Base-by-base conservation (phyloP, 2,113 vertebrate species). In the Murina feae region DNA sequence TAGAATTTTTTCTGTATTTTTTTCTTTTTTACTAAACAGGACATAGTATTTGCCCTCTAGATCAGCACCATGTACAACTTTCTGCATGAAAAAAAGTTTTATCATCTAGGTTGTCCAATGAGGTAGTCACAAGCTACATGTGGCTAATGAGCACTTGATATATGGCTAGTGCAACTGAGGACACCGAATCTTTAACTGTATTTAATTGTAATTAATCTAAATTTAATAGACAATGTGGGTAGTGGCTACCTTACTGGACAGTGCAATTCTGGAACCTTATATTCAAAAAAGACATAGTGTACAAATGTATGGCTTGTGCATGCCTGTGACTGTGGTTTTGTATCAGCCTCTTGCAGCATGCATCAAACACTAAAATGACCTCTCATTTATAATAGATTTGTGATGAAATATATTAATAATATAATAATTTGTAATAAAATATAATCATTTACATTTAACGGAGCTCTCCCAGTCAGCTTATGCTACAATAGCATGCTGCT, bases 141-240 rank as follows among this genome's bases (percentile, higher is more conserved):
- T 68, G 16, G 20, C 12, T 51, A 9, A 16, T 23, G 14, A 47
- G 9, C 11, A 72, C 2, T 66, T 81, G 13, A 47, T 60, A 28
- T 60, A 23, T 60, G 55, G 9, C 88, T 42, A 42, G 10, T 81
- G 9, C 21, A 65, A 35, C 1, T 42, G n/a, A 90, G 49, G 14
- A 87, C n/a, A 10, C 28, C 53, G 30, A 37, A 51, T 69, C 18
- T 25, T 86, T 39, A 60, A 35, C 2, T 58, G 13, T 32, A 60
- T 76, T 74, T 88, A 63, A 84, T 71, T 93, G 58, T 65, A 85
- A 47, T 68, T 55, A 58, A 85, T 65, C 53, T 93, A 95, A 94
- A 49, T 82, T 63, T 78, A 72, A 81, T n/a, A 39, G 63, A 51
- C 37, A 72, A 20, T 42, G 90, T 86, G 49, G 11, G 9, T 39